Conservation (phyloP, 2,888 invertebrate species). For the Dermolepida albohirtum region DNA sequence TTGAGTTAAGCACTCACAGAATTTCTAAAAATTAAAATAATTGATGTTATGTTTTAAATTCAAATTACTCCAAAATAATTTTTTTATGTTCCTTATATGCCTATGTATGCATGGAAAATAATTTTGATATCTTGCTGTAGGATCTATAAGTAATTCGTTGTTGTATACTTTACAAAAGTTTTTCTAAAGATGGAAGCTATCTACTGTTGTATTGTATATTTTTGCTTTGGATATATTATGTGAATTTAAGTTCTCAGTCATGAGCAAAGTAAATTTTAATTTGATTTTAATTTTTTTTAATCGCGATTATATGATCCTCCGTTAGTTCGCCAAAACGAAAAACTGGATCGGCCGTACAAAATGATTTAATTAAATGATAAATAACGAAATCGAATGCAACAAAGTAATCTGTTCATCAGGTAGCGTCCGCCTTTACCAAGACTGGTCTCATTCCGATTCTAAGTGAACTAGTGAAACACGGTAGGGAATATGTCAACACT, state of each 20-base stretch:
- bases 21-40: no score
- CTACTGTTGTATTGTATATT: background rate
- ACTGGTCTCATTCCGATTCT: conserved; percentile 44
- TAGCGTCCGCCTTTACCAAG: conserved; percentile 48
- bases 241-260: no score
- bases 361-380: conserved; percentile 39
- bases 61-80: no score
- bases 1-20: no score
- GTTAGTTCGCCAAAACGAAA: conserved; percentile 28
- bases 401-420: conserved; percentile 44
- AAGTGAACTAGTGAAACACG: conserved; percentile 39
- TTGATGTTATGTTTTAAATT: no score
- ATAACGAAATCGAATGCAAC: conserved; percentile 32
- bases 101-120: no score
- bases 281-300: conserved; percentile 1
- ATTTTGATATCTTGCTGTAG: no score
- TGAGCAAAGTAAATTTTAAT: no score
- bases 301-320: conserved; percentile 8
- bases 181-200: no score
- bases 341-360: conserved; percentile 18
- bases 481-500: conserved; percentile 47
- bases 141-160: no score
- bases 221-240: background rate
- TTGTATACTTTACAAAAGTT: no score
- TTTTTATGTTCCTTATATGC: no score